These are phyloP conservation scores for Nycticebus coucang DNA, from an alignment of 2,113 vertebrate species.

Conservation along the genomic window DNA sequence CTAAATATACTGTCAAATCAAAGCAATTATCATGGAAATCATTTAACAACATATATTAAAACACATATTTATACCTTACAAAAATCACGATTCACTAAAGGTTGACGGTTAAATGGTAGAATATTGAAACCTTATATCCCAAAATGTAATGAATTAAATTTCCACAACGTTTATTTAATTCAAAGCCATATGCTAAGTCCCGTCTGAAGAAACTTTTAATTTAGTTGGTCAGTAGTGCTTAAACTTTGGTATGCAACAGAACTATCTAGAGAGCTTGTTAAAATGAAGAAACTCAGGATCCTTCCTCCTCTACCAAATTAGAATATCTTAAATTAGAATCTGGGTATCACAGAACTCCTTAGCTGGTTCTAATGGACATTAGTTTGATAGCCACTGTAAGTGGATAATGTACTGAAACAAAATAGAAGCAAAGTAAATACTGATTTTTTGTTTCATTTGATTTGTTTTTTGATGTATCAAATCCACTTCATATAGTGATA, in stretches of 20 bases:
- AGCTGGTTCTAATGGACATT: neutral
- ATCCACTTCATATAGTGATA: neutral
- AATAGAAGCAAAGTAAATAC: neutral
- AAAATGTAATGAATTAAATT: neutral
- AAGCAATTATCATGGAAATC: neutral
- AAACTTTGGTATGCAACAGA: neutral
- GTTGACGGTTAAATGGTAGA: neutral
- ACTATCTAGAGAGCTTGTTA: neutral
- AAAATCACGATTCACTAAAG: neutral
- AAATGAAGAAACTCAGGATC: neutral
- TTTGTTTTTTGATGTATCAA: neutral
- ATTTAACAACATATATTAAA: neutral
- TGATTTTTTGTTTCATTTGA: neutral
- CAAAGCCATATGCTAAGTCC: neutral
- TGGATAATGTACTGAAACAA: neutral
- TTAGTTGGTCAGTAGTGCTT: neutral
- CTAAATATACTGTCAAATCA: neutral
- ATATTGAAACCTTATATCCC: neutral
- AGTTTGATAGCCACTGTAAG: neutral
- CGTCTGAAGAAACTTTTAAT: neutral
- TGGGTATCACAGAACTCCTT: neutral
- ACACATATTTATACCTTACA: neutral
- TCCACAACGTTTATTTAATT: neutral
- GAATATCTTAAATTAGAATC: neutral
- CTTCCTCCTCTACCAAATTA: neutral